Evolutionary conservation across 2,797 vertebrate genomes (phyloP), one percentile per base, ranked within the genome.

Genomic region (Mergus octosetaceus): DNA sequence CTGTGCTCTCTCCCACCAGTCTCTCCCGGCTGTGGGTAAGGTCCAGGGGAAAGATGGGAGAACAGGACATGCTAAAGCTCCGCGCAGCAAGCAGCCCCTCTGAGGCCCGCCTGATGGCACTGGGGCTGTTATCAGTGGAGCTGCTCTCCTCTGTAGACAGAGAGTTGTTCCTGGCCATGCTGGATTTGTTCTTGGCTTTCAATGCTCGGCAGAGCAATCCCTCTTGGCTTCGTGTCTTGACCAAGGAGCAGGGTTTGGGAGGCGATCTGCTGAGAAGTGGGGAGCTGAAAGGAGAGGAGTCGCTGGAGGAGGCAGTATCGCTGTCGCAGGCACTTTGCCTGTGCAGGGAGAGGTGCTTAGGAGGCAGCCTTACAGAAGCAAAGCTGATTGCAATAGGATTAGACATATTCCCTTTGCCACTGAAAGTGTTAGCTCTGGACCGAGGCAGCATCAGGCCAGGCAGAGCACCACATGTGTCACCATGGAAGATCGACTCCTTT

Each of bases 111-210:
- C 98, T 98, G 94, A 97, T 97, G 78, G 98, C 95, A 58, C 98
- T 98, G 74, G 99, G 99, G 96, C 99, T 99, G 96, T 98, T 99
- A 95, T 99, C 99, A 2, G 98, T 98, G 76, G 99, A 99, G 96
- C 99, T 99, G 86, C 98, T 98, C 89, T 99, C 99, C 72, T 99
- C 99, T 4, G 98, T 99, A 9, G 99, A 99, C 57, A 99, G 94
- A 22, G 99, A 99, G 95, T 98, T 98, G 95, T 99, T 98, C 95
- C 99, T 97, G 61, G 97, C 97, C 77, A 98, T n/a, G 58, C 97
- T 88, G 34, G 96, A 94, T 93, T 98, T 98, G 87, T 70, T 89
- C 69, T 70, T 93, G 62, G 86, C 87, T 90, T 97, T 98, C 78
- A 98, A 92, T 13, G 98, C 98, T 84, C 97, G 95, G 90, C 98